Evolutionary conservation across 2,888 invertebrate species (phyloP), one percentile per base, ranked within the genome.

Genomic region (Caenorhabditis becei): DNA sequence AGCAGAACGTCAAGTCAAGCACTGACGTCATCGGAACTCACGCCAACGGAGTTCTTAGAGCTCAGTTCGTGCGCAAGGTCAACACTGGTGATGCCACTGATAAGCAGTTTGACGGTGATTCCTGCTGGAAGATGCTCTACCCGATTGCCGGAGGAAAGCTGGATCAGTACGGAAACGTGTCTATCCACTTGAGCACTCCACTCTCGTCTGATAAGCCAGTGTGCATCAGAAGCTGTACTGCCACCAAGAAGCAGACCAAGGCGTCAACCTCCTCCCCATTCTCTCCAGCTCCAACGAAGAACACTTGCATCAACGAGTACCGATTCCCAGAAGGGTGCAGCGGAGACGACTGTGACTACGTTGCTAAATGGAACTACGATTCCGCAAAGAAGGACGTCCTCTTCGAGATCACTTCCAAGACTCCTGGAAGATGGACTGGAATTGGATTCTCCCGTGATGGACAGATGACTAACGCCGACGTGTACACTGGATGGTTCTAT

Each of bases 351-450:
- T 91, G 91, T 81, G 89, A 90, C 41, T 91, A 91, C 82, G 53
- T 74, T 18, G 91, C 91, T 41, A 78, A 74, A 26, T 91, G 91
- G 91, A 66, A 66, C 18, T 88, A 86, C 77, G 82, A 89, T 61
- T 75, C 79, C n/a, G 59, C 62, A 7, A 74, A 71, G 41, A 82
- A 89, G 44, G 88, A 88, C 28, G 88, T 91, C 28, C 72, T 77
- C 10, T 92, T 92, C 84, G 89, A 88, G 37, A 90, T 92, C 70
- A 83, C 82, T 23, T 84, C 91, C 7, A 85, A 86, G 54, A 90
- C 88, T 7, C 79, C 88, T 53, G 91, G 91, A 58, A 69, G 91
- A 41, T 92, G 92, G 92, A 92, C 91, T 1, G 92, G 91, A 18
- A 91, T 92, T 63, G 92, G 91, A 41, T 91, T 92, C 83, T 89